Conservation (phyloP, 2,113 vertebrate species). For the Heterochromis multidens region DNA sequence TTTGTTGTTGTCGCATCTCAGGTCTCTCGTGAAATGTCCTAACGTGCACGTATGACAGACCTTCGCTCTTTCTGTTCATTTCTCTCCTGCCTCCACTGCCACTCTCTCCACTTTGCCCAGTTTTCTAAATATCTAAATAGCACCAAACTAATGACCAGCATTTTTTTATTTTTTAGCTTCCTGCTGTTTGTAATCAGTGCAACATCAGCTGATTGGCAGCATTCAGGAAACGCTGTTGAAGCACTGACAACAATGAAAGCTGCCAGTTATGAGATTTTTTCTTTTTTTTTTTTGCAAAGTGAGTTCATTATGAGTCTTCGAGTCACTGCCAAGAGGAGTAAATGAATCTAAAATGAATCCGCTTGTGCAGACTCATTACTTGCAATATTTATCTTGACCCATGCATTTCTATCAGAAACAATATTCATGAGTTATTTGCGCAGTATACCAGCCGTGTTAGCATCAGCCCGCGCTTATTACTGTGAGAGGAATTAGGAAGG, state of each 20-base stretch:
- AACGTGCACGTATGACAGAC: not conserved
- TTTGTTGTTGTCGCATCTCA: not conserved
- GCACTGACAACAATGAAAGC: not conserved
- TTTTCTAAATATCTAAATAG: not conserved
- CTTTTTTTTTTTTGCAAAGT: not conserved
- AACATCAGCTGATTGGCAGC: not conserved
- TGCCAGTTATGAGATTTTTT: not conserved
- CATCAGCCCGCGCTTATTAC: not conserved
- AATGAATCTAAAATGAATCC: conserved; percentile 13
- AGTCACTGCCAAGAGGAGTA: not conserved
- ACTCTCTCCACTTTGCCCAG: not conserved
- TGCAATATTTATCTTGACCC: not conserved
- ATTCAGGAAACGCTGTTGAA: not conserved
- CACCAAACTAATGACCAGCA: not conserved
- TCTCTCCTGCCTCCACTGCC: not conserved
- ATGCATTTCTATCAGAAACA: not conserved
- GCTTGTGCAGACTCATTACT: conserved; percentile 22
- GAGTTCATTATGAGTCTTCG: conserved; percentile 13
- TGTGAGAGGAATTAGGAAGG: conserved; percentile 4
- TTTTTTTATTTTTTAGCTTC: not conserved
- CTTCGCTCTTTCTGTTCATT: not conserved
- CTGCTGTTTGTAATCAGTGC: not conserved
- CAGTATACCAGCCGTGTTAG: not conserved
- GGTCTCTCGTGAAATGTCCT: not conserved
- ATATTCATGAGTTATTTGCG: not conserved